Evolutionary conservation across 2,888 invertebrate genomes (phyloP), one percentile per base, ranked within the genome.

Genomic region (Hartigia nigra): DNA sequence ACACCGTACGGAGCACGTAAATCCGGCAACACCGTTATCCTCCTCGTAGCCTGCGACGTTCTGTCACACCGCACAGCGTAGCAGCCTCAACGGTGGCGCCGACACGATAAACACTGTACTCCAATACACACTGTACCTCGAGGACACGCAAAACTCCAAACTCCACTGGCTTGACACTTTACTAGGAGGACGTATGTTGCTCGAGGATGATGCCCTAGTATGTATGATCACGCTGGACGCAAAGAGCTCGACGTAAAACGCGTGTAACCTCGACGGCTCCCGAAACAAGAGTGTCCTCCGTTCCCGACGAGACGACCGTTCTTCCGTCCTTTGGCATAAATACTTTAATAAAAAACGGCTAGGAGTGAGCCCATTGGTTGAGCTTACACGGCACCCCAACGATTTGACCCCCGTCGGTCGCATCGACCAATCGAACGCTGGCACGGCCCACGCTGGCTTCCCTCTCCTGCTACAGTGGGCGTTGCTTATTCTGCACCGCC

Each of bases 271-370:
- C 87, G 85, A 87, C 89, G 88, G 87, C 88, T 87, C 89, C 88
- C 90, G 87, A 88, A 89, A 88, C 90, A 88, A 89, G 90, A 91
- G 89, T 91, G 91, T 88, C 88, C 88, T 90, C 88, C 79, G 83
- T 81, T 55, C 80, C 82, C 83, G 83, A 80, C 84, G 85, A 83
- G 80, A 81, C 86, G 82, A 81, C 78, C 80, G 81, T 79, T 81
- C 80, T 82, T 80, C 81, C 80, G 79, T 81, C 82, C 80, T 81
- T 82, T 79, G 80, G 80, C 76, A 79, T 80, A 79, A 81, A 81
- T 79, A 78, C 79, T 79, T 79, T 32, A 80, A 87, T 87, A 90
- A 90, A 89, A 89, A 88, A 87, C 81, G 77, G 79, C 82, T 82
- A 74, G 78, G 75, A n/a, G 35, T 11, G 31, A 31, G 32, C 37